Evolutionary conservation across 2,113 vertebrate genomes (phyloP), one percentile per base, ranked within the genome.

Genomic region (Struthio camelus): DNA sequence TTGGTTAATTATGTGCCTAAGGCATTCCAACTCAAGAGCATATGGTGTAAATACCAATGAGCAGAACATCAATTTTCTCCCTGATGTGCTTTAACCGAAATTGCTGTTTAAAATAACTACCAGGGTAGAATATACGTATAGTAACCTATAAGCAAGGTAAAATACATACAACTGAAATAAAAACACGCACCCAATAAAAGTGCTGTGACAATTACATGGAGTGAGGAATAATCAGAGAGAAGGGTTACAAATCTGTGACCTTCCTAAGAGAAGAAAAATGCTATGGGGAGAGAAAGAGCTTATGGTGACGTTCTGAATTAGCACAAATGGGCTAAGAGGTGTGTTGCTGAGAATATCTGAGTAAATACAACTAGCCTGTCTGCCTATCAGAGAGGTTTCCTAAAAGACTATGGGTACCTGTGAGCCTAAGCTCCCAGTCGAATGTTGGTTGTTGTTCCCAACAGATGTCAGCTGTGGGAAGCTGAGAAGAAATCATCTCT

Each of bases 11-110:
- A 7, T 2, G 27, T 75, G 34, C 13, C 46, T 24, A 42, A 9
- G 46, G 6, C 19, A 19, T 19, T 94, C 27, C 77, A 81, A 67
- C 12, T 32, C 40, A 79, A 73, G 32, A 86, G 42, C 50, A 40
- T 25, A 0, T 22, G 66, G 19, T 24, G 14, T 51, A 0, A 0
- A 53, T n/a, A 44, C 0, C 14, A 1, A n/a, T 1, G 14, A 32
- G 81, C 6, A 81, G 56, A 85, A 36, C 30, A 38, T 15, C 32
- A 40, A 3, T 34, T 80, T 65, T 44, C n/a, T 72, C 8, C 48
- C 59, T 42, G 14, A 5, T 32, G 30, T 53, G 15, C 38, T 80
- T 66, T 16, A 48, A 34, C 6, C 69, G 51, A 65, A 87, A 42
- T 3, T 12, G 14, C 1, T 5, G 23, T 30, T 53, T 17, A 20